Conservation (phyloP, 2,113 vertebrate genomes). For the human region DNA sequence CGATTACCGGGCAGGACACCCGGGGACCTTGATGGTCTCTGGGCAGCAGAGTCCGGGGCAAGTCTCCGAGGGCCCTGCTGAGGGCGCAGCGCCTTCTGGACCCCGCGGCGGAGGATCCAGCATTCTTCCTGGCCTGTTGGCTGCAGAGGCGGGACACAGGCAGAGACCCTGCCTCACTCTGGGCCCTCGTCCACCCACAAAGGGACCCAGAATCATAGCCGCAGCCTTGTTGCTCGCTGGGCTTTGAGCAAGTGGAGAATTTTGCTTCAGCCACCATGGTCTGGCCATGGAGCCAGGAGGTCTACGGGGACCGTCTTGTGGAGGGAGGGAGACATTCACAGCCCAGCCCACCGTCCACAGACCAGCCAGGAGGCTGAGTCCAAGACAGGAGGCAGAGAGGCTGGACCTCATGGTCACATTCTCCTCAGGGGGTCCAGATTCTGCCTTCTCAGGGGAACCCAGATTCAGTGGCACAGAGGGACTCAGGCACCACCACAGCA, state of each 20-base stretch:
- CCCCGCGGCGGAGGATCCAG: rapidly evolving
- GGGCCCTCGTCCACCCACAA: rapidly evolving
- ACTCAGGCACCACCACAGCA: background rate
- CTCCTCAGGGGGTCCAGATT: background rate
- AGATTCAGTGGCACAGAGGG: rapidly evolving
- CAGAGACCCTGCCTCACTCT: rapidly evolving
- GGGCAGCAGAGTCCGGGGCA: rapidly evolving
- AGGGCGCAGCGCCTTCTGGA: background rate
- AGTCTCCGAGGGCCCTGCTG: too few species aligned
- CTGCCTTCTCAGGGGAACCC: background rate
- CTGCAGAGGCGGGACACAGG: background rate
- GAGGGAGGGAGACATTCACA: rapidly evolving
- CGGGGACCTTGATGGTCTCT: rapidly evolving
- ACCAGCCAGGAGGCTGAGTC: background rate
- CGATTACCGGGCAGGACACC: rapidly evolving
- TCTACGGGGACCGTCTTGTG: too few species aligned
- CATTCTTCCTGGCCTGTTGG: background rate
- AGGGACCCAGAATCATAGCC: background rate
- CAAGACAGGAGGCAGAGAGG: rapidly evolving
- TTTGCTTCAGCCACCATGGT: rapidly evolving
- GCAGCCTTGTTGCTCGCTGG: rapidly evolving
- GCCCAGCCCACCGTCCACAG: rapidly evolving
- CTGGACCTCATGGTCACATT: rapidly evolving
- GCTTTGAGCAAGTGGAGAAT: too few species aligned
- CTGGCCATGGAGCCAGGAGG: rapidly evolving